Percentiles rank a stretch among this genome's conserved stretches.
Evolutionary conservation across 1,140 invertebrate genomes (phyloP).

Genomic region (Drosophila ohnishii): DNA sequence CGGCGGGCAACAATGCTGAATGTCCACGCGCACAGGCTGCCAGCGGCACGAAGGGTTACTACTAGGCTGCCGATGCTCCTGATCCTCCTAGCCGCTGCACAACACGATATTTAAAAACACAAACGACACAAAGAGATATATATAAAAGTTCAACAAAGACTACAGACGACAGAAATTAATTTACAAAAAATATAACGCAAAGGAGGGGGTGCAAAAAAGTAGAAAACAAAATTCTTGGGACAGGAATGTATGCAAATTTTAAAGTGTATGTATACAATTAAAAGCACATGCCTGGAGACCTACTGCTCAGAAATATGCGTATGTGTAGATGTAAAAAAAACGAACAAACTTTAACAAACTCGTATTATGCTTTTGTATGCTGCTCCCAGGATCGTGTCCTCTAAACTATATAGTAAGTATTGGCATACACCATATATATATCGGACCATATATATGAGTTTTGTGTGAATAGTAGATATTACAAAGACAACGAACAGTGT

Average conservation of each 20-base stretch:
- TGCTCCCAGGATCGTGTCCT: constrained; percentile 63
- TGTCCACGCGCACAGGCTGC: constrained; percentile 33
- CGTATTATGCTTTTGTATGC: constrained; percentile 68
- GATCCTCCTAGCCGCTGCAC: constrained; percentile 36
- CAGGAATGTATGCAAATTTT: constrained; percentile 71
- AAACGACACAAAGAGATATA: constrained; percentile 53
- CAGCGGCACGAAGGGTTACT: constrained; percentile 40
- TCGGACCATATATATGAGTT: constrained; percentile 33
- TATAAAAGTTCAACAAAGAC: constrained; percentile 53
- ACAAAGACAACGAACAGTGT: constrained; percentile 74
- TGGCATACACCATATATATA: constrained; percentile 56
- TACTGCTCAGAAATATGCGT: constrained; percentile 42
- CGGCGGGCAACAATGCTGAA: constrained; percentile 67
- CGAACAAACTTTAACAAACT: constrained; percentile 79
- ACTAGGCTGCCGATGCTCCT: constrained; percentile 20
- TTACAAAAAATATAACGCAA: constrained; percentile 30
- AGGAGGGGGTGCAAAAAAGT: constrained; percentile 11
- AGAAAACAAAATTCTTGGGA: constrained; percentile 54
- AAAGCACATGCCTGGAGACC: constrained; percentile 35
- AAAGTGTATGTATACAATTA: constrained; percentile 45
- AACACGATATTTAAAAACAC: constrained; percentile 50
- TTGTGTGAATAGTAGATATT: constrained; percentile 67
- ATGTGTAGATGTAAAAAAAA: constrained; percentile 43
- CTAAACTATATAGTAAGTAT: constrained; percentile 75
- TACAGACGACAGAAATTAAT: constrained; percentile 52